phyloP scores from a whole-genome alignment of 1,140 invertebrate species.

The Drosophila yakuba region DNA sequence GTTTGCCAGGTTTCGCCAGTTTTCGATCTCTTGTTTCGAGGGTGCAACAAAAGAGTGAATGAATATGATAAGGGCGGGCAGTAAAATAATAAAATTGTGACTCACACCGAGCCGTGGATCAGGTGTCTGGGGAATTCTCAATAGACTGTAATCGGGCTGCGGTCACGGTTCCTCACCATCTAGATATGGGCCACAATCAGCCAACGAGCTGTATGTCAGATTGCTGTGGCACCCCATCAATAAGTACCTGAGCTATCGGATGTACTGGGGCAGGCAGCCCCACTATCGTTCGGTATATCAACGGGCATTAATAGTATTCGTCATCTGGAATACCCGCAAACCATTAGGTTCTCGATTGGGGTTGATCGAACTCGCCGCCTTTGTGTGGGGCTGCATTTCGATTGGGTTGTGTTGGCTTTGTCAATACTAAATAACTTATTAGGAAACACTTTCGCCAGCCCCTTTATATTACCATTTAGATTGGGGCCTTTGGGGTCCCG shows the following conservation, averaged over 20 bases:
- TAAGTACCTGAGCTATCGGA: constrained; percentile 25
- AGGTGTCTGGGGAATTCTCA: constrained; percentile 36
- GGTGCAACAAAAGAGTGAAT: constrained; percentile 9
- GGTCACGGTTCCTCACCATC: neutral
- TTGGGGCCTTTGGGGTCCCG: neutral
- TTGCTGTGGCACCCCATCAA: constrained; percentile 24
- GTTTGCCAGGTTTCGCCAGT: neutral
- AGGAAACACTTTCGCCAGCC: constrained; percentile 5
- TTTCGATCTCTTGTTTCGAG: neutral
- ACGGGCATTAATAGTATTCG: constrained; percentile 1
- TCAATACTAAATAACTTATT: constrained; percentile 69
- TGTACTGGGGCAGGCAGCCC: constrained; percentile 11
- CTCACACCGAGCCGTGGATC: constrained; percentile 18
- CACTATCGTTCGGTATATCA: constrained; percentile 12
- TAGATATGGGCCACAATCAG: constrained; percentile 26
- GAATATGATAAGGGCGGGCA: constrained; percentile 16
- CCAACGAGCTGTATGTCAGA: constrained; percentile 14
- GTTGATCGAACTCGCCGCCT: constrained; percentile 3
- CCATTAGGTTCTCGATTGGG: neutral
- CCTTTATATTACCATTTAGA: neutral
- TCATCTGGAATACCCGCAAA: constrained; percentile 11
- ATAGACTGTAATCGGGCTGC: constrained; percentile 11
- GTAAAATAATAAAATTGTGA: constrained; percentile 35
- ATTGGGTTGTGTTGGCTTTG: constrained; percentile 13
- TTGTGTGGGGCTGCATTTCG: neutral